Base-by-base conservation (phyloP, 2,797 vertebrate species). In the Distichodus sexfasciatus region DNA sequence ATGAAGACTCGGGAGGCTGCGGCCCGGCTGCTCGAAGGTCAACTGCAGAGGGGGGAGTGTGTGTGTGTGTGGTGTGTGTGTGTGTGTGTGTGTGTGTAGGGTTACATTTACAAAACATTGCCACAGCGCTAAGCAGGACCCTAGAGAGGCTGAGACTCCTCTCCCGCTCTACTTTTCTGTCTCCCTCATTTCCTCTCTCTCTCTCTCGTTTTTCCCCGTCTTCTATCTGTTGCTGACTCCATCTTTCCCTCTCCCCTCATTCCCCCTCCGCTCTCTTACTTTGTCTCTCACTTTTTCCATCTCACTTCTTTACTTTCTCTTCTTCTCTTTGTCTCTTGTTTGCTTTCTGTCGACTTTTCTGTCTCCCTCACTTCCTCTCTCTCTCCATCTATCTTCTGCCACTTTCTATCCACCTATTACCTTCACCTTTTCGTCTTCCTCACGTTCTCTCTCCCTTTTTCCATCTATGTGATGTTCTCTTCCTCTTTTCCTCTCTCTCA, bases 71-170 rank as follows among this genome's bases (percentile, higher is more conserved):
- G 19, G 35, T 46, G 44, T 79, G 64, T 55, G 19, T 38, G 76
- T 54, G 36, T 17, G 33, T 6, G 44, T 21, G 44, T 33, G 10
- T 6, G 54, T 6, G 29, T 57, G 76, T 72, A 12, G 60, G 77
- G 76, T 83, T 80, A 80, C 85, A 86, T 88, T 87, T 86, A 81
- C 85, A 87, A 81, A 84, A 87, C 79, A 84, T 77, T 60, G 63
- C 61, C 66, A 67, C 60, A 71, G 71, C 41, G 65, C 75, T 38
- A 62, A 63, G 66, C 35, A 72, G 82, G 77, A 81, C 84, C 24
- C 76, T 53, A 72, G 84, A 80, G 74, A 35, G 77, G 75, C 24
- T 33, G 68, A 61, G 57, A 71, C 24, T 55, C 31, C 43, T 54
- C 59, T 38, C 62, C 76, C 76, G 75, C 48, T 53, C 65, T 40